Percentiles rank a stretch among this genome's conserved stretches.
phyloP scores from a whole-genome alignment of 2,797 vertebrate species.

The Gorsachius magnificus region DNA sequence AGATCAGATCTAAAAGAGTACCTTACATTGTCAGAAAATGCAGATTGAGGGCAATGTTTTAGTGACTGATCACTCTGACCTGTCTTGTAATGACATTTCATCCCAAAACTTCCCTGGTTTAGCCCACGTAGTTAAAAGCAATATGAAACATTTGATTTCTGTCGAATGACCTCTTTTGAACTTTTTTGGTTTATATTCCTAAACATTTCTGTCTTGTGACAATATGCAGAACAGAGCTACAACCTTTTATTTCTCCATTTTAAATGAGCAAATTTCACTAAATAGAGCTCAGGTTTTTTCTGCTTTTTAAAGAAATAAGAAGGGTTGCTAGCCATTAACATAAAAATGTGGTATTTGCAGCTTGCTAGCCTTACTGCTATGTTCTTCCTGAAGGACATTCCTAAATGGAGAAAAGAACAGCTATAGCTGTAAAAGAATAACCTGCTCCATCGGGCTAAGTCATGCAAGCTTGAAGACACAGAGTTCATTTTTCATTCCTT shows the following conservation, averaged over 20 bases:
- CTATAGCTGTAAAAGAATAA: neutral
- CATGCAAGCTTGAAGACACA: neutral
- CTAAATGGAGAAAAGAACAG: neutral
- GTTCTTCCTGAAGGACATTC: neutral
- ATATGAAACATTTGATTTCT: neutral
- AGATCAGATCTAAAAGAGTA: neutral
- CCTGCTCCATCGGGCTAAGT: neutral
- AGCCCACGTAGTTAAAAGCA: neutral
- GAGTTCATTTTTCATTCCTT: neutral
- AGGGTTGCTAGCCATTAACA: neutral
- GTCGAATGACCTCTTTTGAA: neutral
- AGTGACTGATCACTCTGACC: neutral
- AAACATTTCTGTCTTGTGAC: neutral
- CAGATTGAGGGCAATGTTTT: neutral
- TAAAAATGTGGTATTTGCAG: neutral
- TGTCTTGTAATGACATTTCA: neutral
- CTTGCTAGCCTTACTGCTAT: neutral
- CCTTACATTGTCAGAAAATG: neutral
- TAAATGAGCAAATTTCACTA: neutral
- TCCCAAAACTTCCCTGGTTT: neutral
- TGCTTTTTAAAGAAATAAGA: neutral
- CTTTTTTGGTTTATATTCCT: neutral
- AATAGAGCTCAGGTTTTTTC: neutral
- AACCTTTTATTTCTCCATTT: neutral
- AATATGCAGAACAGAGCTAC: neutral